A percentile compares a stretch with the other conserved stretches of the same genome.
These are phyloP conservation scores for Penaeus japonicus DNA, from an alignment of 1,140 invertebrate species.

Conservation along the genomic window DNA sequence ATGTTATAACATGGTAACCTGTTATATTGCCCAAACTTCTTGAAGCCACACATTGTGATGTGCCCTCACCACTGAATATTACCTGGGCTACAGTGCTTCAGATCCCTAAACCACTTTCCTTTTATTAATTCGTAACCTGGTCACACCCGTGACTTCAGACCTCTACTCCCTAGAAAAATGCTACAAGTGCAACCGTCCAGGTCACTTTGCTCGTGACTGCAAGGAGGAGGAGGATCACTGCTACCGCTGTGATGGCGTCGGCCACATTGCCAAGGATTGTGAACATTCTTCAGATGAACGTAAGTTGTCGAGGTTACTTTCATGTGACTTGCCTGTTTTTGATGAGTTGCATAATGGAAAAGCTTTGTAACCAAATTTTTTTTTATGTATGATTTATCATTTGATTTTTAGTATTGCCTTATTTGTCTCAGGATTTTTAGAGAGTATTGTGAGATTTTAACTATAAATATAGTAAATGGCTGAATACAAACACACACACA, in stretches of 20 bases:
- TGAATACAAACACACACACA: no score
- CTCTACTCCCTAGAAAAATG: conserved; percentile 66
- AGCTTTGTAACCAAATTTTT: no score
- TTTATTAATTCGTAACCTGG: conserved; percentile 23
- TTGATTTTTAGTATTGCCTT: no score
- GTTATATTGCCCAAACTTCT: neutral
- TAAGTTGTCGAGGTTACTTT: conserved; percentile 16
- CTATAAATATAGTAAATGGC: no score
- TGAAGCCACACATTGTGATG: neutral
- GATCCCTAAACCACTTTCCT: neutral
- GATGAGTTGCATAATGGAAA: neutral
- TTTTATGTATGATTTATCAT: no score
- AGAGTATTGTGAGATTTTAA: no score
- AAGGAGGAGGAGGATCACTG: conserved; percentile 72
- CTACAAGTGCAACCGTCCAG: conserved; percentile 83
- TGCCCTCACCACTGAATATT: neutral
- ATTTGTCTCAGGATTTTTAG: no score
- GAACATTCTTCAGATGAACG: conserved; percentile 78
- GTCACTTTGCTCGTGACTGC: conserved; percentile 69
- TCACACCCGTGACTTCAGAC: conserved; percentile 35
- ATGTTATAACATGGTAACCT: no score
- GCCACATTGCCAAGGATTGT: conserved; percentile 89
- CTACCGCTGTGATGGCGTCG: conserved; percentile 88
- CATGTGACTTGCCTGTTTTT: neutral
- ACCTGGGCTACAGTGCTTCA: neutral